Conservation (phyloP, 2,888 invertebrate species). For the Eretmocerus hayati region DNA sequence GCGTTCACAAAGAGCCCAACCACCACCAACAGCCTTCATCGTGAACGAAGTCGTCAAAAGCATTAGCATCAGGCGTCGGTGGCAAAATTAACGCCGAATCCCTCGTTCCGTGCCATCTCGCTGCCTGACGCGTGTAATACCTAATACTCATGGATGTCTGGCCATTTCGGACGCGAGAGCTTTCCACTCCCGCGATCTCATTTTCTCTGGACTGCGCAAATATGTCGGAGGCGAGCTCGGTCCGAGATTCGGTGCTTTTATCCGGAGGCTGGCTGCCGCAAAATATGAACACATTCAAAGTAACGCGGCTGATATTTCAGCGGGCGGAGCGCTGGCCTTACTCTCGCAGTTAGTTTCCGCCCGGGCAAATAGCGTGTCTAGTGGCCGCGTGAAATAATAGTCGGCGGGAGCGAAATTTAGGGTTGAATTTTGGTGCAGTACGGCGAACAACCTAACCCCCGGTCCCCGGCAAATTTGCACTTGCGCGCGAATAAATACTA, state of each 20-base stretch:
- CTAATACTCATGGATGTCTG: too few species aligned
- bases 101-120: not conserved
- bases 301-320: conserved; percentile 26
- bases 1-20: not conserved
- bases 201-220: too few species aligned
- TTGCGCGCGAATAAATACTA: not conserved
- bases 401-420: conserved; percentile 27
- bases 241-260: conserved; percentile 8
- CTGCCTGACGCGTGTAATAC: not conserved
- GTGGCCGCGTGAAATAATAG: conserved; percentile 26
- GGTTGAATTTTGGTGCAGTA: conserved; percentile 15
- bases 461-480: not conserved
- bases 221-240: not conserved
- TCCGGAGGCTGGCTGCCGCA: not conserved
- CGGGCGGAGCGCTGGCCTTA: too few species aligned
- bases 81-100: conserved; percentile 8
- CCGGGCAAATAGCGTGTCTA: conserved; percentile 22
- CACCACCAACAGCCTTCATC: too few species aligned
- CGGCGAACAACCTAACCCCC: too few species aligned
- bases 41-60: conserved; percentile 10
- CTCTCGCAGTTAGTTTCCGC: conserved; percentile 23
- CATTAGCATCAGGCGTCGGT: conserved; percentile 1
- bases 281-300: conserved; percentile 21
- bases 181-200: too few species aligned
- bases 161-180: too few species aligned